Evolutionary conservation across 2,797 vertebrate species (phyloP), one percentile per base, ranked within the genome.

Genomic region (Bovichtus variegatus): DNA sequence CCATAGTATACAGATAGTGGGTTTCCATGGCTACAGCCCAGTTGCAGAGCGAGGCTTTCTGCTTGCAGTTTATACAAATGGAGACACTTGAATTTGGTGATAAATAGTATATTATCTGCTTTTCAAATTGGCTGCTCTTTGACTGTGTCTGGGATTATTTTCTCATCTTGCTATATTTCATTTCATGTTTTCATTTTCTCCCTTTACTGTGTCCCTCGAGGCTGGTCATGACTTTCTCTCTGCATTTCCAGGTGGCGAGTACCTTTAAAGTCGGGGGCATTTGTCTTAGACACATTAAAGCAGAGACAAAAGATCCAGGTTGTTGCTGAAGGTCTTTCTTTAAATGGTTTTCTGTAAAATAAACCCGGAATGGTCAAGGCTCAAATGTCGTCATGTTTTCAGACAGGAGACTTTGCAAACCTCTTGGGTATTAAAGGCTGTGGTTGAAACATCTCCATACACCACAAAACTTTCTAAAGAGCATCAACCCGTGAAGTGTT

Each of bases 11-110:
- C 57, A 75, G 74, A 84, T 80, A 65, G 78, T 25, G 60, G 54
- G 91, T 93, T 92, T 86, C 91, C 88, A 91, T 91, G 91, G 67
- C 74, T 78, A 92, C 92, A 76, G 77, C 81, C 54, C 74, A 81
- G 76, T 66, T 68, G 64, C 64, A 76, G 73, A 46, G 71, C 9
- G 1, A 81, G 44, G 57, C 75, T 71, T 83, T 89, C 72, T 80
- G 78, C 55, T 74, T 29, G 61, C 76, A 53, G 68, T 81, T 81
- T 75, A 69, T 76, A 54, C 67, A 87, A 87, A 86, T 27, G 25
- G 50, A 86, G 76, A 78, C 64, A 47, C 59, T 85, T 60, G 40
- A 87, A 82, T 79, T 68, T 43, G 11, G 54, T 64, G 50, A 85
- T 80, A 87, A 87, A 88, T 81, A 76, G 70, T 40, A 54, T 53